Base-by-base conservation (phyloP, 2,113 vertebrate species). In the Caranx ignobilis region DNA sequence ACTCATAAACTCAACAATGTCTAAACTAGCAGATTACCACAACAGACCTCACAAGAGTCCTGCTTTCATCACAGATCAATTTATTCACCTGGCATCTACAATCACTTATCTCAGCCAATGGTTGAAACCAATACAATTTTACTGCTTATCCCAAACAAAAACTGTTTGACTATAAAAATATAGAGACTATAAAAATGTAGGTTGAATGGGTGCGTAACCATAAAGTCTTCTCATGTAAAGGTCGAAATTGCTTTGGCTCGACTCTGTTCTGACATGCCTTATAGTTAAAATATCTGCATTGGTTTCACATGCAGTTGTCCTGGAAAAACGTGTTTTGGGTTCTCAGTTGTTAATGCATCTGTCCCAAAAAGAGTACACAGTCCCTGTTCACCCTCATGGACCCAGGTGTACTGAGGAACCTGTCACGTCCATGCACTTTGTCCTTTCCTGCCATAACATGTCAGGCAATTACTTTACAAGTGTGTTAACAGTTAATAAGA, bases 381-480 rank as follows among this genome's bases (percentile, higher is more conserved):
- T 31, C 3, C 9, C 0, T 1, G 34, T 32, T 82, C 71, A 77
- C 70, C 63, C 5, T 7, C n/a, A 41, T 82, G 59, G 89, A 89
- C 79, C 26, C 73, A 87, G 73, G 48, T 82, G 85, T 66, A 90
- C 66, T 79, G 47, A 67, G 54, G 81, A 77, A 91, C 80, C 62
- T 47, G 35, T 15, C 48, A 68, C 75, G 73, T 80, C 59, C 21
- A 67, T 91, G 93, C 62, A 92, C 92, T 94, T 94, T 90, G 89
- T 75, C 80, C 91, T 73, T 54, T 45, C 26, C 55, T 57, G 41
- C 4, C 60, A 65, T 48, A 76, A 68, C 26, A 73, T 65, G 52
- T 35, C 21, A 7, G 21, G 12, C 11, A 61, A 21, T 32, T 43
- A 37, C 13, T 61, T 82, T 34, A 64, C 47, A 61, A 8, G 31